These are phyloP conservation scores for Umimayanthus chanpuru DNA, from an alignment of 92 coral and sea anemone genomes.

Conservation along the genomic window DNA sequence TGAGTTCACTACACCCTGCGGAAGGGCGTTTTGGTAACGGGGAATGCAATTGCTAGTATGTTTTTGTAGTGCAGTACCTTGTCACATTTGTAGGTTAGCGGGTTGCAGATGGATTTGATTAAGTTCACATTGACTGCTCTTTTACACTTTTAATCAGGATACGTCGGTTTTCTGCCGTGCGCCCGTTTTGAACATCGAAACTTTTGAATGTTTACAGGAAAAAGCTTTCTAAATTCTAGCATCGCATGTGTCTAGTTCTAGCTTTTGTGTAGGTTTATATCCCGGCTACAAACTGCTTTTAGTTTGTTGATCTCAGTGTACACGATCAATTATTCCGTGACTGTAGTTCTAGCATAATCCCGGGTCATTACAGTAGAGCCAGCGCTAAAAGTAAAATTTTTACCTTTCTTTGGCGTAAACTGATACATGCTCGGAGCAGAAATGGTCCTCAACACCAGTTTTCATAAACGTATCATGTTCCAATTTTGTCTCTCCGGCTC, in stretches of 20 bases:
- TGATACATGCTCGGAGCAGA: neutral
- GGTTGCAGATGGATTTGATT: neutral
- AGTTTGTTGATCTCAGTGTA: neutral
- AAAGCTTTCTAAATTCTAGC: neutral
- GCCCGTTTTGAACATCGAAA: neutral
- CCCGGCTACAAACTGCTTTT: neutral
- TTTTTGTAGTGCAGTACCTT: neutral
- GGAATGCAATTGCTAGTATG: neutral
- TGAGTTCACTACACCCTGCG: neutral
- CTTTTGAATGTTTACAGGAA: neutral
- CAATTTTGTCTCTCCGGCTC: too few relatives aligned
- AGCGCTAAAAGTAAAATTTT: too few relatives aligned
- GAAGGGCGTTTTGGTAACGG: neutral
- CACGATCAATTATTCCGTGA: neutral
- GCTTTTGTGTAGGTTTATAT: neutral
- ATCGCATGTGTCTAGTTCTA: neutral
- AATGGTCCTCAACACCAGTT: neutral
- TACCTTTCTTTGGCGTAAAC: neutral
- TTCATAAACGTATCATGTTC: neutral
- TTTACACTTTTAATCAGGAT: too few relatives aligned
- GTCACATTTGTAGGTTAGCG: neutral
- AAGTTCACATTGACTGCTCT: neutral
- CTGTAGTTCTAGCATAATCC: neutral
- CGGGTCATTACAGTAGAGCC: neutral
- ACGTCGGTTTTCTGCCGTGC: neutral